Base-by-base conservation (phyloP, 2,888 invertebrate species). In the Dynastes tityus region DNA sequence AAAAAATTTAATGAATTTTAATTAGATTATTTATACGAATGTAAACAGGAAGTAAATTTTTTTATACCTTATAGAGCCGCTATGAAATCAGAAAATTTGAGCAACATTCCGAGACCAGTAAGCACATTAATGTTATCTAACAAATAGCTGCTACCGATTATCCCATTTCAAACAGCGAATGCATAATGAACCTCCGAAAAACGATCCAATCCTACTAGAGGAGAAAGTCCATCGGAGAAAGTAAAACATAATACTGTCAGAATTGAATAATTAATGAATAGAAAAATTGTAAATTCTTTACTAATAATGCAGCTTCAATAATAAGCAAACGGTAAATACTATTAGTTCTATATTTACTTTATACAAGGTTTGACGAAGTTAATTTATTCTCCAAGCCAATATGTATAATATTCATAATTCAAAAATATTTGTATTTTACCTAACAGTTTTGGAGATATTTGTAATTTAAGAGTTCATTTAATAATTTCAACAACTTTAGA, bases 171-270 rank as follows among this genome's bases (percentile, higher is more conserved):
- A 45, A n/a, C 64, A 8, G 37, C 64, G 37, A 64, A 64, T 70
- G 1, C 53, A 70, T 51, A 70, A 64, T 29, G 29, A 70, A 45
- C 13, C 6, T 6, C 6, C 55, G 45, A 65, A 65, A 53, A 70
- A 53, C 51, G 29, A 53, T 70, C 13, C 70, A 53, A 70, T 53
- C 32, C 29, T 51, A 29, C 9, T 13, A 64, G 13, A n/a, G 22
- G 70, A 70, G 70, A 70, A 70, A 70, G 53, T 29, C 29, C 53
- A 53, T 29, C 13, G 45, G 70, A 70, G 70, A 70, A 70, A 70
- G 70, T 70, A 53, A 27, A 32, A 70, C 32, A 6, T 51, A 53
- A 70, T 29, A 9, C 27, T 11, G 51, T 29, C 29, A 22, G 49
- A 68, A 68, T 51, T 2, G 11, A 45, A 45, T 45, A 45, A 45